Evolutionary conservation across 2,113 vertebrate species (phyloP).

Genomic region (Heptranchias perlo): DNA sequence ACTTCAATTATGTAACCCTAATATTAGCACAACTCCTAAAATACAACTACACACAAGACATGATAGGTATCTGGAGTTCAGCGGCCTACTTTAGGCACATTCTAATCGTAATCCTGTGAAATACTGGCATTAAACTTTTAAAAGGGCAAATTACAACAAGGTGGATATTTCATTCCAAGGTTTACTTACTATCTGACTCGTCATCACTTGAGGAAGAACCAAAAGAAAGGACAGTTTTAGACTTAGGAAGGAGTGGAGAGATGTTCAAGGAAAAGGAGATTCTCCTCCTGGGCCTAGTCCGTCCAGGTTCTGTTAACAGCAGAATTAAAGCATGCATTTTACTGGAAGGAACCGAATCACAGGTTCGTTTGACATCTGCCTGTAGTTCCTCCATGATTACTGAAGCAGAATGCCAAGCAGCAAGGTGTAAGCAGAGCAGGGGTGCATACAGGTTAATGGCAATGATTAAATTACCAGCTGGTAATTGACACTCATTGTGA

Average conservation of each 20-base stretch:
- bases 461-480: conserved; percentile 39
- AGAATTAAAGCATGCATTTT: conserved; percentile 55
- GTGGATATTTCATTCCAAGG: not conserved
- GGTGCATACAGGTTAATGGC: conserved; percentile 41
- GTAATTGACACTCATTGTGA: not conserved
- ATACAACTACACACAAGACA: not conserved
- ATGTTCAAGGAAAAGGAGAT: conserved; percentile 88
- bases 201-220: conserved; percentile 88
- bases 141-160: not conserved
- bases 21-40: not conserved
- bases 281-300: conserved; percentile 65
- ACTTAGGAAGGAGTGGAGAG: conserved; percentile 83
- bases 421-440: conserved; percentile 40
- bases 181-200: conserved; percentile 80
- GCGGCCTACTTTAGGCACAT: not conserved
- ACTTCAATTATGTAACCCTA: not conserved
- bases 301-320: conserved; percentile 63
- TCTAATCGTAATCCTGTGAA: not conserved
- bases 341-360: conserved; percentile 2
- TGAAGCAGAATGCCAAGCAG: conserved; percentile 41
- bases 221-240: conserved; percentile 75
- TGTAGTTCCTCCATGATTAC: not conserved
- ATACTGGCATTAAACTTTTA: not conserved
- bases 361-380: not conserved
- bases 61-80: not conserved